Evolutionary conservation across 2,888 invertebrate species (phyloP).

Genomic region (Orchesella flavescens): DNA sequence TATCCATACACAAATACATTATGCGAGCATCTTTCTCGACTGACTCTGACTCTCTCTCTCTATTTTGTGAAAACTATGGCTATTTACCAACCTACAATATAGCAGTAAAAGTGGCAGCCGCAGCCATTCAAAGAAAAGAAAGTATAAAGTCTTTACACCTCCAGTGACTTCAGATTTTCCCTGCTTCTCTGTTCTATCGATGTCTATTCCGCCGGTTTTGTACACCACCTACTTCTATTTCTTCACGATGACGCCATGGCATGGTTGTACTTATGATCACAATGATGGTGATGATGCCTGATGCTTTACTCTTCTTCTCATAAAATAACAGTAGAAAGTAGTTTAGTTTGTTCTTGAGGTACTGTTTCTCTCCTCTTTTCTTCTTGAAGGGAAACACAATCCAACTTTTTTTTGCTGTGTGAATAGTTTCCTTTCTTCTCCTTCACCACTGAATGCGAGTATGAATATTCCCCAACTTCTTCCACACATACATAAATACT

Average conservation of each 20-base stretch:
- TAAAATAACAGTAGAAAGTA: slow-evolving; percentile 24
- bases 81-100: slow-evolving; percentile 34
- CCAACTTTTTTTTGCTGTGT: slow-evolving; percentile 25
- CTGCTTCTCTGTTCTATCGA: not conserved
- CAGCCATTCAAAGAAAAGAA: slow-evolving; percentile 20
- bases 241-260: not conserved
- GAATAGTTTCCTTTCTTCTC: slow-evolving; percentile 29
- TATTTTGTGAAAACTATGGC: slow-evolving; percentile 21
- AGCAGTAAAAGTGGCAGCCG: slow-evolving; percentile 36
- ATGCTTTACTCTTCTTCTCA: slow-evolving; percentile 31
- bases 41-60: too few relatives aligned
- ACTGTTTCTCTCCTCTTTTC: not conserved
- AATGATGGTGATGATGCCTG: slow-evolving; percentile 37
- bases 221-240: not conserved
- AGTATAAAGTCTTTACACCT: not conserved
- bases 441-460: slow-evolving; percentile 6
- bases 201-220: not conserved
- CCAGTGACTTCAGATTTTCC: not conserved
- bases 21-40: slow-evolving; percentile 7
- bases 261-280: slow-evolving; percentile 24
- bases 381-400: slow-evolving; percentile 22
- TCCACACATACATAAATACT: not conserved
- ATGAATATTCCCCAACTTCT: not conserved
- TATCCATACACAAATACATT: not conserved
- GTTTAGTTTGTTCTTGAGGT: slow-evolving; percentile 21